A percentile compares a stretch with the other conserved stretches of the same genome.
Conservation (phyloP, 2,888 invertebrate genomes). For the Trissolcus brochymenae region DNA sequence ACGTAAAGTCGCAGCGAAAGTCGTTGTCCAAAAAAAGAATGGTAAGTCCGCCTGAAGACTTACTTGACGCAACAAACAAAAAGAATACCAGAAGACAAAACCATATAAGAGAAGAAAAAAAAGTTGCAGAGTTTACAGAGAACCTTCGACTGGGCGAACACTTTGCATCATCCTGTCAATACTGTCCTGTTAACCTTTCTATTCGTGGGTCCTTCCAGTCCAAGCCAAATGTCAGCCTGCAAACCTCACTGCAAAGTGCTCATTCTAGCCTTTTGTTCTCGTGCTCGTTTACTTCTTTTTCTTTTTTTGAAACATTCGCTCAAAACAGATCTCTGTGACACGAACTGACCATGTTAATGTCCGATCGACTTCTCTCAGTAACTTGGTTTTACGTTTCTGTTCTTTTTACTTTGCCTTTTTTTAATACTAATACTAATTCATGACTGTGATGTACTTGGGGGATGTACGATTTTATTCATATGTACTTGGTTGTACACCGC, state of each 20-base stretch:
- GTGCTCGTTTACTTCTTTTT: slow-evolving; percentile 10
- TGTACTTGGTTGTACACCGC: slow-evolving; percentile 40
- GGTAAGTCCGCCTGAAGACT: slow-evolving; percentile 77
- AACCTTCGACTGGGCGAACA: slow-evolving; percentile 24
- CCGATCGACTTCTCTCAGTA: slow-evolving; percentile 58
- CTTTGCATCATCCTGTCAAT: slow-evolving; percentile 20
- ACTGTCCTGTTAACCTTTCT: neutral
- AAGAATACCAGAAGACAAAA: slow-evolving; percentile 48
- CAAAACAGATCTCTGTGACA: slow-evolving; percentile 60
- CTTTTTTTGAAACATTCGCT: slow-evolving; percentile 51
- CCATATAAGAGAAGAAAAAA: slow-evolving; percentile 25
- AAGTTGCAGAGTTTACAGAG: slow-evolving; percentile 36
- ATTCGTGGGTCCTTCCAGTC: slow-evolving; percentile 1
- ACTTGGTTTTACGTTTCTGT: slow-evolving; percentile 55
- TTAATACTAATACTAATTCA: slow-evolving; percentile 54
- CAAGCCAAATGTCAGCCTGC: neutral
- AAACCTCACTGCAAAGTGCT: no score
- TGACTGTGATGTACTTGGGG: slow-evolving; percentile 48
- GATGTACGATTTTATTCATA: slow-evolving; percentile 46
- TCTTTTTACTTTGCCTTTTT: slow-evolving; percentile 33
- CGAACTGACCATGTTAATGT: slow-evolving; percentile 62
- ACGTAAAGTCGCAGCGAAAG: slow-evolving; percentile 77
- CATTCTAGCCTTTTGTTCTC: slow-evolving; percentile 7
- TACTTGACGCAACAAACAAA: slow-evolving; percentile 69
- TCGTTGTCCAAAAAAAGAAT: slow-evolving; percentile 77